Evolutionary conservation across 2,888 invertebrate genomes (phyloP), one percentile per base, ranked within the genome.

Genomic region (Amblyjoppa proteus): DNA sequence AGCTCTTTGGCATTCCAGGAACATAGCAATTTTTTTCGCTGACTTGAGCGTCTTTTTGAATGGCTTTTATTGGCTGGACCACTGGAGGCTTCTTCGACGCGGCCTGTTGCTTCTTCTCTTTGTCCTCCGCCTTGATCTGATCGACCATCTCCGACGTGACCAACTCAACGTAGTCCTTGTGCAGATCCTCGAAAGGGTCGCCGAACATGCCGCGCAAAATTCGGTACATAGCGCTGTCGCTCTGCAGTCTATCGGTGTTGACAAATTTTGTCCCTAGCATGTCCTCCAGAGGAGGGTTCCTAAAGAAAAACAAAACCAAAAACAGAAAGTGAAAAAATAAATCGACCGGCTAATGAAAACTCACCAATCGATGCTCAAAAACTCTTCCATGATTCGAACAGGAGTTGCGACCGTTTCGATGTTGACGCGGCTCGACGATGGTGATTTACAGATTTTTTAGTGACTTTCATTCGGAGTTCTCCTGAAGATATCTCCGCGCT

Each of bases 241-340:
- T 85, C 51, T 89, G 77, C 68, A 93, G 84, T 80, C 92, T 91
- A 20, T 90, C 88, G 6, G 88, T 87, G 5, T 86, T 74, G 1
- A 93, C 68, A 53, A 93, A 94, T n/a, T 85, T 88, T 53, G 89
- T 68, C 16, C 93, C 92, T n/a, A 93, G 56, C 0, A 93, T 82
- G 56, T 93, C 93, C 51, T 93, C 91, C 16, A 93, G 74, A 7
- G 88, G 80, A 41, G 91, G 89, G 75, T 88, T 78, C 93, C 93
- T 93, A 61, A 66, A 87, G 77, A 45, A 51, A 25, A 66, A 70
- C 20, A 73, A 41, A 61, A 41, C 1, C 13, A n/a, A 78, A 64
- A 51, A 64, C 3, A 6, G n/a, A 2, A 53, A n/a, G 2, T n/a
- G 6, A 77, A 66, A 20, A 49, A 2, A 70, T 49, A 71, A 75